Conservation (phyloP, 1,140 invertebrate species). For the Oppia nitens region DNA sequence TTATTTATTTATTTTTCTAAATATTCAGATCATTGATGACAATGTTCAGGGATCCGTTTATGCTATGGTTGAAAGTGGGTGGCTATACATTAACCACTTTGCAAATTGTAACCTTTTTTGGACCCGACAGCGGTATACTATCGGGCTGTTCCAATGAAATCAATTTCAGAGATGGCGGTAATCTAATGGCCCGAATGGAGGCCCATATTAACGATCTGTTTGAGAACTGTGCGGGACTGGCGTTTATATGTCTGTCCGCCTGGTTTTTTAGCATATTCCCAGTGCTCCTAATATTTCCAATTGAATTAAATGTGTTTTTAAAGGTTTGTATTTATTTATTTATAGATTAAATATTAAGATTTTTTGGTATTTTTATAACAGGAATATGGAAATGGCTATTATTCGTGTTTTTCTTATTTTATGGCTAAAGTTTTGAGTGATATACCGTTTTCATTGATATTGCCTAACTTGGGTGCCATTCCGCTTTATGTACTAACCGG, state of each 20-base stretch:
- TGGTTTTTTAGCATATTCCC: slow-evolving; percentile 95
- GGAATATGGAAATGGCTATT: slow-evolving; percentile 95
- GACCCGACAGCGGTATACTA: slow-evolving; percentile 7
- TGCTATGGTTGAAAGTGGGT: not conserved
- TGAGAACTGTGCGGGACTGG: too few relatives aligned
- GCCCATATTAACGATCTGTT: slow-evolving; percentile 84
- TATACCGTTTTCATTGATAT: slow-evolving; percentile 78
- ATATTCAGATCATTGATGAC: not conserved
- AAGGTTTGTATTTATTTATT: slow-evolving; percentile 26
- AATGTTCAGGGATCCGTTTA: not conserved
- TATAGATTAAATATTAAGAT: not conserved
- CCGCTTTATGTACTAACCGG: slow-evolving; percentile 89
- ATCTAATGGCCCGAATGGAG: slow-evolving; percentile 39
- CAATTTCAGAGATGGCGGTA: not conserved
- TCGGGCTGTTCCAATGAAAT: slow-evolving; percentile 8
- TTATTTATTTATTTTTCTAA: not conserved
- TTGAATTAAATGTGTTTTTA: slow-evolving; percentile 40
- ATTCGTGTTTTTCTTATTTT: slow-evolving; percentile 87
- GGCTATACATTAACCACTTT: not conserved
- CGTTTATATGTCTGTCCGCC: slow-evolving; percentile 83
- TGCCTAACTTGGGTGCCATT: slow-evolving; percentile 73
- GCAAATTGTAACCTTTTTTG: slow-evolving; percentile 3
- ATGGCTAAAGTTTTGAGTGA: slow-evolving; percentile 85
- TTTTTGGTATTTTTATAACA: slow-evolving; percentile 43
- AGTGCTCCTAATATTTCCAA: slow-evolving; percentile 87